These are phyloP conservation scores for Pseudeuparius sepicola DNA, from an alignment of 2,888 invertebrate genomes.

Conservation along the genomic window DNA sequence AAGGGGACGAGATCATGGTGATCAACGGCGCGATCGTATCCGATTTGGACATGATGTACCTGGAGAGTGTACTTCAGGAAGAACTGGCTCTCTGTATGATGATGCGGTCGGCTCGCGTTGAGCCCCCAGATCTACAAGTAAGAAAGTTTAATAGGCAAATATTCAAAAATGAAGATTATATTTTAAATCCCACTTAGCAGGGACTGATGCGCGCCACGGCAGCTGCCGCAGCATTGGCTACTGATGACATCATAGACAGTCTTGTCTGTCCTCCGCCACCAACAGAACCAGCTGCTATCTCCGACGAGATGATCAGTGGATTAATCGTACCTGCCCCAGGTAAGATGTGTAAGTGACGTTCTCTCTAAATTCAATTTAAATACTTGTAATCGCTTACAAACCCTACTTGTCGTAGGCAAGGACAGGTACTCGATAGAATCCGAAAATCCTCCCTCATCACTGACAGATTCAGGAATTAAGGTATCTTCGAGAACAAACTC, in stretches of 20 bases:
- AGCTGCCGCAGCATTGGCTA: constrained; percentile 61
- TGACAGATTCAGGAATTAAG: constrained; percentile 37
- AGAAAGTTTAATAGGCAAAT: too few relatives aligned
- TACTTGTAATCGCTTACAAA: background rate
- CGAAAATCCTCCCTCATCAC: constrained; percentile 46
- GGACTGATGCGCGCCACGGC: too few relatives aligned
- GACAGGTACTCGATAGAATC: constrained; percentile 63
- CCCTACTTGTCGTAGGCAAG: constrained; percentile 47
- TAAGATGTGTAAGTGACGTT: constrained; percentile 15
- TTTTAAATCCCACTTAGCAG: too few relatives aligned
- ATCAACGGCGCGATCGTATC: constrained; percentile 97
- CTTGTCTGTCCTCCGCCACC: constrained; percentile 95
- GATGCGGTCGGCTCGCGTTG: constrained; percentile 84
- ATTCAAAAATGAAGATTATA: too few relatives aligned
- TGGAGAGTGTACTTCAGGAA: constrained; percentile 93
- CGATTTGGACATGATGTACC: constrained; percentile 98
- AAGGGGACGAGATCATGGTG: constrained; percentile 97
- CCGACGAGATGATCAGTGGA: constrained; percentile 92
- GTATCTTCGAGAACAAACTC: constrained; percentile 66
- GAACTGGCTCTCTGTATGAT: constrained; percentile 91
- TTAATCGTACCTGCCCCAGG: constrained; percentile 95
- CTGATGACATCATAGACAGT: constrained; percentile 93
- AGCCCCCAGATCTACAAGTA: constrained; percentile 71
- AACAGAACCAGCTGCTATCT: constrained; percentile 83
- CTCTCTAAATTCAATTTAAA: too few relatives aligned